Percentiles rank a stretch among this genome's conserved stretches.
Evolutionary conservation across 2,797 vertebrate genomes (phyloP).

Genomic region (Scleropages formosus): DNA sequence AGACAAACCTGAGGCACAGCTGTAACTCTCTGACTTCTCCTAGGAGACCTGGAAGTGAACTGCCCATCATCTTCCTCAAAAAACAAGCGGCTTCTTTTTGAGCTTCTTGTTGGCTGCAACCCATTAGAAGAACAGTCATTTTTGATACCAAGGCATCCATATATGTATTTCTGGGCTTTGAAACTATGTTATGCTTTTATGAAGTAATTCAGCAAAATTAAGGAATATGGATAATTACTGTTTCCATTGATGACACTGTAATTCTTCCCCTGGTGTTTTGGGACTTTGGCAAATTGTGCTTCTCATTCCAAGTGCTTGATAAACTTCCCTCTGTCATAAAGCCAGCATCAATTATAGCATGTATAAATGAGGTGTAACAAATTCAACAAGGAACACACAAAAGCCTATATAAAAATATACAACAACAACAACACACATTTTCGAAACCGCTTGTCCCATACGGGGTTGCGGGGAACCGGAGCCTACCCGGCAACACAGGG

Average conservation of each 20-base stretch:
- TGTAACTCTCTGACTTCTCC: conserved; percentile 73
- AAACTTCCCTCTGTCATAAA: conserved; percentile 71
- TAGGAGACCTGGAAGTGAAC: conserved; percentile 75
- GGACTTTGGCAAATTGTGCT: conserved; percentile 73
- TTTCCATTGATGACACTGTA: conserved; percentile 63
- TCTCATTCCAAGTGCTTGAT: conserved; percentile 80
- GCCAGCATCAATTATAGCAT: neutral
- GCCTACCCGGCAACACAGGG: too few species aligned
- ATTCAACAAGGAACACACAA: neutral
- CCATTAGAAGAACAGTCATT: neutral
- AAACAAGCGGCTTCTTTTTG: conserved; percentile 74
- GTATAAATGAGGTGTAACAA: neutral
- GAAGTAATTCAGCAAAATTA: neutral
- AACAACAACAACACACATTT: too few species aligned
- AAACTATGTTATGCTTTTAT: neutral
- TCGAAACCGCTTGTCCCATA: too few species aligned
- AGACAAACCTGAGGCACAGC: conserved; percentile 74
- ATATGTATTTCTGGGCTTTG: too few species aligned
- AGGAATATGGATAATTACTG: conserved; percentile 56
- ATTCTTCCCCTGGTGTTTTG: conserved; percentile 72
- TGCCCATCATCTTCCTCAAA: conserved; percentile 77
- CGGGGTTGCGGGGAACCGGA: too few species aligned
- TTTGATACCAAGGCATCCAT: neutral
- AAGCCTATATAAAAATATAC: neutral
- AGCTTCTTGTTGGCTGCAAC: conserved; percentile 72